A percentile compares a stretch with the other conserved stretches of the same genome.
These are phyloP conservation scores for Pheosia tremula DNA, from an alignment of 2,888 invertebrate species.

Conservation along the genomic window DNA sequence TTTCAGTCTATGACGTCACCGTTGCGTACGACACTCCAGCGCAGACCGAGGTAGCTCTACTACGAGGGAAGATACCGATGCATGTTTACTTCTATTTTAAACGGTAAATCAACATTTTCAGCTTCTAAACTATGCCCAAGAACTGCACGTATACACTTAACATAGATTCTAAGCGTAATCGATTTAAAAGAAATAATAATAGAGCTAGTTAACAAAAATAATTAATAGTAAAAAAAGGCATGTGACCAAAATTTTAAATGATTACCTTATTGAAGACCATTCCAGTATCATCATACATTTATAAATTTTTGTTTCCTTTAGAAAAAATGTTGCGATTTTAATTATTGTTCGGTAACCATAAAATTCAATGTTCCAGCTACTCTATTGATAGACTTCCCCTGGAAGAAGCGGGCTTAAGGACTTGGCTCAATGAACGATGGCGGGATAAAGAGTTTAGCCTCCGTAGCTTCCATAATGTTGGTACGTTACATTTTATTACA, in stretches of 20 bases:
- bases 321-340: too few species aligned
- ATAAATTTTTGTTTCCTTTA: too few species aligned
- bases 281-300: too few species aligned
- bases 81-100: constrained; percentile 91
- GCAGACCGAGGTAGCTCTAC: constrained; percentile 89
- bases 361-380: constrained; percentile 75
- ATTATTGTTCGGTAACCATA: too few species aligned
- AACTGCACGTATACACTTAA: neutral
- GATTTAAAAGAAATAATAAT: too few species aligned
- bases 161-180: too few species aligned
- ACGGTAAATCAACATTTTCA: constrained; percentile 69
- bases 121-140: neutral
- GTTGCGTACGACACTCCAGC: constrained; percentile 92
- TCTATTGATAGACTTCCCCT: constrained; percentile 83
- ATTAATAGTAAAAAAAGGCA: too few species aligned
- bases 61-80: constrained; percentile 88
- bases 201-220: too few species aligned
- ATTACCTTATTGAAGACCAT: too few species aligned
- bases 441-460: constrained; percentile 86
- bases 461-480: constrained; percentile 83
- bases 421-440: constrained; percentile 88
- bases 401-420: constrained; percentile 82
- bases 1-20: constrained; percentile 93
- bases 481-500: constrained; percentile 38
- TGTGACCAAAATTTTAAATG: too few species aligned